These are phyloP conservation scores for Stenopsyche tienmushanensis DNA, from an alignment of 1,140 invertebrate genomes.

Conservation along the genomic window DNA sequence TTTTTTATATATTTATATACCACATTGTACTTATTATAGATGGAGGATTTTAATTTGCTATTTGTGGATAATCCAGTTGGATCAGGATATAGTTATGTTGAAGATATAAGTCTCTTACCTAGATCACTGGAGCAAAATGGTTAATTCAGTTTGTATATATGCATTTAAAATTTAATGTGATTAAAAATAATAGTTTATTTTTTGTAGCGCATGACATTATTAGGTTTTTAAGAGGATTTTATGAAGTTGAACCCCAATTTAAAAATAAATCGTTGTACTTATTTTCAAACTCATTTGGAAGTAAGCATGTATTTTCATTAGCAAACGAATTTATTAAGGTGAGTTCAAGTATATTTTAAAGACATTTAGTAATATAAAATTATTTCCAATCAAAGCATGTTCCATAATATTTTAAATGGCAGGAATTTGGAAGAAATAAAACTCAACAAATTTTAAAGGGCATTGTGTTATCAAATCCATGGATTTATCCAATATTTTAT, in stretches of 20 bases:
- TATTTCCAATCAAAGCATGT: too few relatives aligned
- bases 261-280: constrained; percentile 74
- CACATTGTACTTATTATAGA: too few relatives aligned
- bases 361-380: too few relatives aligned
- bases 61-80: constrained; percentile 2
- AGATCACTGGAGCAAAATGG: too few relatives aligned
- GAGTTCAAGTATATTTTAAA: too few relatives aligned
- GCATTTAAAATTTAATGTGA: too few relatives aligned
- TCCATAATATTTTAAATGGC: too few relatives aligned
- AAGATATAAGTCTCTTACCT: too few relatives aligned
- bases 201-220: constrained; percentile 70
- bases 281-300: constrained; percentile 85
- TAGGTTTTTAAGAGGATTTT: constrained; percentile 66
- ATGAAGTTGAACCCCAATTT: constrained; percentile 64
- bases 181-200: too few relatives aligned
- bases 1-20: too few relatives aligned
- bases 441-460: not conserved
- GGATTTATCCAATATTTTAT: too few relatives aligned
- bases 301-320: constrained; percentile 86
- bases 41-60: constrained; percentile 2
- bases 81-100: not conserved
- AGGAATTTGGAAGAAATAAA: not conserved
- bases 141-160: too few relatives aligned
- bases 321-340: constrained; percentile 64
- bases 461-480: not conserved